phyloP scores from a whole-genome alignment of 2,113 vertebrate species.

The Ia io region DNA sequence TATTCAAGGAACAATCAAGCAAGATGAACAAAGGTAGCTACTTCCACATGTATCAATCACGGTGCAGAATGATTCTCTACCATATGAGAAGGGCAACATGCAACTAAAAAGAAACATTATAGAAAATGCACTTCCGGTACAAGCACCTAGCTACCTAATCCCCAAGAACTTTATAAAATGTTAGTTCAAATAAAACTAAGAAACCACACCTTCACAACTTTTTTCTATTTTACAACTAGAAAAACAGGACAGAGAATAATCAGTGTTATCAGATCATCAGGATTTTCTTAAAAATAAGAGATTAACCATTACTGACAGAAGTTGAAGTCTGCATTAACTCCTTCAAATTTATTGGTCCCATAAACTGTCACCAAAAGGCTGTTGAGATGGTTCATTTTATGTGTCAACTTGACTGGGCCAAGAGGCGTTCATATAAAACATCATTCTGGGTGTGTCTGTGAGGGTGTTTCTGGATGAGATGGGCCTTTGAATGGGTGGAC shows the following conservation, averaged over 20 bases:
- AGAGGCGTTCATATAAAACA: neutral
- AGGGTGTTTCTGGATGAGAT: too few species aligned
- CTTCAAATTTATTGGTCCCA: neutral
- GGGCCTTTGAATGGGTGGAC: neutral
- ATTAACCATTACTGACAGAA: neutral
- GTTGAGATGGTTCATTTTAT: neutral
- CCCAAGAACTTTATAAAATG: neutral
- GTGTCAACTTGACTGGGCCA: neutral
- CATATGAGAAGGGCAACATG: fast-evolving
- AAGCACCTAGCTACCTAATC: neutral
- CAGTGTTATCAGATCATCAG: neutral
- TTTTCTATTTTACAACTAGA: neutral
- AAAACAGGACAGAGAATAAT: neutral
- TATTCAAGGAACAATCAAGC: neutral
- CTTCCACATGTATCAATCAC: neutral
- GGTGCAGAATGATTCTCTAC: neutral
- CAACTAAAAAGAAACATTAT: neutral
- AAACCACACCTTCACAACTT: neutral
- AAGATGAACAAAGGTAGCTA: neutral
- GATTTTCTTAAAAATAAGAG: neutral
- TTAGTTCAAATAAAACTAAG: neutral
- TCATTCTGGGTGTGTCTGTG: neutral
- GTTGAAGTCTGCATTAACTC: neutral
- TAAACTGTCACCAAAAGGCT: neutral
- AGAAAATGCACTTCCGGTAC: neutral